Conservation (phyloP, 2,888 invertebrate species). For the Teinopalpus imperialis region DNA sequence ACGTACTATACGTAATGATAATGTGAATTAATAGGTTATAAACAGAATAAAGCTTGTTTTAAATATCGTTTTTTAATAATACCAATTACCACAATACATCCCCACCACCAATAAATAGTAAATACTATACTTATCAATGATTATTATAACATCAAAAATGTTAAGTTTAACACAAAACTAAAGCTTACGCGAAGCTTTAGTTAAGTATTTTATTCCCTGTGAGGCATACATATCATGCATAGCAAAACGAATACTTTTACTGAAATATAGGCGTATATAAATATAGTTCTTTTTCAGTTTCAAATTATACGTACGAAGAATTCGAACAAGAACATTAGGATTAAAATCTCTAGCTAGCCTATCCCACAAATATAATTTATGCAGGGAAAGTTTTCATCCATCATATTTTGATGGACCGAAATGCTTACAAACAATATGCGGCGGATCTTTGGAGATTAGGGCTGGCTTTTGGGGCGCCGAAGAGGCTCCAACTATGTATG, state of each 20-base stretch:
- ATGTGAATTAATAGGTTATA: slow-evolving; percentile 62
- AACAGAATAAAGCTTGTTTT: slow-evolving; percentile 79
- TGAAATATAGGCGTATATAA: no score
- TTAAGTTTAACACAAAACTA: no score
- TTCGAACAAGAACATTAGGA: slow-evolving; percentile 3
- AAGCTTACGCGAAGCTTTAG: no score
- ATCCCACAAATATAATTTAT: slow-evolving; percentile 52
- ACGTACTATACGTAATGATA: slow-evolving; percentile 56
- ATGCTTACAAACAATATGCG: slow-evolving; percentile 77
- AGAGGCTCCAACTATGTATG: slow-evolving; percentile 72
- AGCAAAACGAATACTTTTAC: no score
- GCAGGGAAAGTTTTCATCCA: slow-evolving; percentile 58
- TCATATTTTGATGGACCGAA: slow-evolving; percentile 72
- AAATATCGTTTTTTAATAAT: slow-evolving; percentile 46
- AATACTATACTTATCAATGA: no score
- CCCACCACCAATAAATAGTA: no score
- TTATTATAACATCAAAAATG: no score
- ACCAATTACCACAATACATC: no score
- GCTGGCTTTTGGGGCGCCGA: slow-evolving; percentile 65
- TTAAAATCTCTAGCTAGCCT: slow-evolving; percentile 5
- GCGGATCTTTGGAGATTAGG: slow-evolving; percentile 74
- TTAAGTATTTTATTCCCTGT: no score
- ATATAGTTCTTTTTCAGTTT: slow-evolving; percentile 39
- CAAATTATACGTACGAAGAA: background rate
- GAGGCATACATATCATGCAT: no score